Percentiles rank a stretch among this genome's conserved stretches.
These are phyloP conservation scores for Dyspetes luteomarginatus DNA, from an alignment of 2,888 invertebrate species.

Conservation along the genomic window DNA sequence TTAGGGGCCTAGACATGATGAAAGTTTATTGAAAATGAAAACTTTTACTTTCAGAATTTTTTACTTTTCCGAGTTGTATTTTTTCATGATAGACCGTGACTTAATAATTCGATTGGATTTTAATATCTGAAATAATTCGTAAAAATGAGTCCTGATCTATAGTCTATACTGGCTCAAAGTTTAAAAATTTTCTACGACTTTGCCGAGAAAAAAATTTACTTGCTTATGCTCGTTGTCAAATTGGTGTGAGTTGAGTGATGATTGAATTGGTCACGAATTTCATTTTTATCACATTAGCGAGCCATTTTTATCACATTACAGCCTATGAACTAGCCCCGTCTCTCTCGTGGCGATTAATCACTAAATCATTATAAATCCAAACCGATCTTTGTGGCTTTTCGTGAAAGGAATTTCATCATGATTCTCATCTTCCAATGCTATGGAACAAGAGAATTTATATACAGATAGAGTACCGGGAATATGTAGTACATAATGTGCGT, in stretches of 20 bases:
- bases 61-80: not conserved
- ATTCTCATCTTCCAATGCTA: conserved; percentile 8
- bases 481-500: too few species aligned
- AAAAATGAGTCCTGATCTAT: too few species aligned
- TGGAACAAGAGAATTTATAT: not conserved
- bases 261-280: conserved; percentile 6
- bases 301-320: too few species aligned
- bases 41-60: not conserved
- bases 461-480: not conserved
- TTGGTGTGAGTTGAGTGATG: not conserved
- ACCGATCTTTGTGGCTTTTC: conserved; percentile 58
- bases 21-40: not conserved
- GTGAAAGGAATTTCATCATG: conserved; percentile 49
- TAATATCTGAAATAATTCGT: too few species aligned
- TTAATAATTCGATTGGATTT: too few species aligned
- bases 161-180: too few species aligned
- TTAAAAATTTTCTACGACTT: too few species aligned
- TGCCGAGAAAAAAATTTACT: not conserved
- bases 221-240: not conserved
- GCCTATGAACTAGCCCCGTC: not conserved
- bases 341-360: conserved; percentile 48
- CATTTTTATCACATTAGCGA: not conserved
- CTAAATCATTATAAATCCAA: conserved; percentile 45
- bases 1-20: too few species aligned
- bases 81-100: not conserved